Evolutionary conservation across 1,140 invertebrate genomes (phyloP).

Genomic region (Oryctes rhinoceros): DNA sequence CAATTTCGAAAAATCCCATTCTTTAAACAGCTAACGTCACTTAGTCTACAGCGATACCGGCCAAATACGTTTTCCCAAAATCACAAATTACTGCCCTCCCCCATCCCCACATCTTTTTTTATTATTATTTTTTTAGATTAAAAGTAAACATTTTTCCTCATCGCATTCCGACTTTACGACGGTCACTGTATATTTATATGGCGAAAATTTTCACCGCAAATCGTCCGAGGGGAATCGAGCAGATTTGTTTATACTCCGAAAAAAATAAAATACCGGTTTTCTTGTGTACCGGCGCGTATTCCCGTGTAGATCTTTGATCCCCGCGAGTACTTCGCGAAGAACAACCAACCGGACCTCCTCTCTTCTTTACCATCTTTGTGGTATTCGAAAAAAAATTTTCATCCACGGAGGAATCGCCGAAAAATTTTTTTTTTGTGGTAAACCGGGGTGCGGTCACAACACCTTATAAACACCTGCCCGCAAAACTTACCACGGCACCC

Average conservation of each 20-base stretch:
- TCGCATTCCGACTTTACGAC: too few species aligned
- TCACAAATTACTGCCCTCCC: too few species aligned
- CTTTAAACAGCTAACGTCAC: too few species aligned
- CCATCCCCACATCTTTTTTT: not conserved
- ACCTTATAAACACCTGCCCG: not conserved
- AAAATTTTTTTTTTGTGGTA: too few species aligned
- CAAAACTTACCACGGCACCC: not conserved
- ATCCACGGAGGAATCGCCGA: not conserved
- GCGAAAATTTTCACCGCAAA: conserved; percentile 20
- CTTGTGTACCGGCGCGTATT: not conserved
- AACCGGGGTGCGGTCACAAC: conserved; percentile 1
- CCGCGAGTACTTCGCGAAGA: not conserved
- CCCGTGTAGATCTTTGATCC: conserved; percentile 2
- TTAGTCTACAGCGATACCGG: not conserved
- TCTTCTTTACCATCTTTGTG: not conserved
- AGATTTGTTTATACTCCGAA: conserved; percentile 24
- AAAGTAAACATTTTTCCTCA: too few species aligned
- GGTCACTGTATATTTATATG: too few species aligned
- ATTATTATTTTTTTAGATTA: too few species aligned
- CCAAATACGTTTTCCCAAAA: not conserved
- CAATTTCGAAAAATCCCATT: too few species aligned
- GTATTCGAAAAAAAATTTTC: not conserved
- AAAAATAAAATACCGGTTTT: conserved; percentile 36
- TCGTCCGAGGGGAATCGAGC: not conserved
- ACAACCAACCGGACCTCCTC: not conserved